Base-by-base conservation (phyloP, 2,113 vertebrate species). In the Rhombomys opimus region DNA sequence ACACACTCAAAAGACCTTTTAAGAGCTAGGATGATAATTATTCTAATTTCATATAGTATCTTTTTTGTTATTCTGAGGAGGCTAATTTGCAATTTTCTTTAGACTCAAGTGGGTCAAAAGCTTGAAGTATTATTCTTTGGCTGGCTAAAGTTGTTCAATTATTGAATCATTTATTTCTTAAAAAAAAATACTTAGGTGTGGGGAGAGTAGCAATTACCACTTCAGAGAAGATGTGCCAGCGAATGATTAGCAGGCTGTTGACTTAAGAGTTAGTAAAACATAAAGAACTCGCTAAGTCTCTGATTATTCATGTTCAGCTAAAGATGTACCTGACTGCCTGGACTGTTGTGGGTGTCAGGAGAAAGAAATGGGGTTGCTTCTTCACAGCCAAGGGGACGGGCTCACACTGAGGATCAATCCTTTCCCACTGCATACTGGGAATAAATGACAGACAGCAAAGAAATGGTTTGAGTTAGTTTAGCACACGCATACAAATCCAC, bases 191-290 rank as follows among this genome's bases (percentile, higher is more conserved):
- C 5, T 32, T 52, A 92, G 20, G 52, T 81, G 59, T 93, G 92
- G 52, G 50, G 93, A 96, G 75, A 96, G 91, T 27, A 86, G 78
- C 35, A 92, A 91, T 94, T 89, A 90, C 73, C 88, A 84, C 27
- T 75, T 17, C 20, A 65, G 68, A 93, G 76, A 90, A 90, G 91
- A 91, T 80, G n/a, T 93, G 92, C 82, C 90, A 82, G 65, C 35
- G 65, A 93, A 65, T 95, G 67, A 96, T 68, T 63, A 72, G 89
- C 54, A 94, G 89, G 75, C 73, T 94, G 86, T 97, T 91, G 90
- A 95, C 87, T 95, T 96, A 82, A 95, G 68, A 57, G 68, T 81
- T 93, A 85, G 92, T 84, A 63, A 98, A 89, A 57, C 75, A 95
- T 41, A 94, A 92, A 96, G 77, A 93, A 63, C 90, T 89, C 12